Base-by-base conservation (phyloP, 2,797 vertebrate species). In the Urosaurus nigricauda region DNA sequence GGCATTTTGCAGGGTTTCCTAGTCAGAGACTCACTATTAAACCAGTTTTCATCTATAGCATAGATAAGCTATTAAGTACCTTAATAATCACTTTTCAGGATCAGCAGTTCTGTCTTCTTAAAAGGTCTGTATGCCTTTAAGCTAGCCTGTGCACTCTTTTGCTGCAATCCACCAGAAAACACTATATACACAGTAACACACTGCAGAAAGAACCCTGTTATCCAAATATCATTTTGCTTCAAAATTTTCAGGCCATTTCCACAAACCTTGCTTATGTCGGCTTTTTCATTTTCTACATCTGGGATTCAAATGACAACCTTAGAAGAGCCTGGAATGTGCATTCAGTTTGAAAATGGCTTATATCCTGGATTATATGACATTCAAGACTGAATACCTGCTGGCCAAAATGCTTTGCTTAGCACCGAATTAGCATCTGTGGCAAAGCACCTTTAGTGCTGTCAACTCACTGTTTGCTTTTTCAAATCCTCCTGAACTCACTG, bases 271-370 rank as follows among this genome's bases (percentile, higher is more conserved):
- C 65, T 80, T 60, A 89, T 29, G 16, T 74, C 5, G 35, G 70
- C 26, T n/a, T 56, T 85, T 81, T 68, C 70, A 68, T 82, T 89
- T 75, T 43, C 43, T 68, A 58, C 43, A 12, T 26, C 35, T 35
- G 58, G 14, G 84, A 86, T 68, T 86, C 70, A 65, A 65, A 53
- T 70, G 58, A 89, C 75, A 65, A 75, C 51, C 12, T 24, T 32
- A 11, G 79, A 16, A 32, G 65, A 24, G 43, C 47, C 19, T 43
- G 56, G 56, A 75, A 81, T 19, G 47, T 43, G 78, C n/a, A 19
- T 82, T 86, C 71, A 75, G 16, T 80, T 79, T 63, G n/a, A 51
- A 89, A 81, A 68, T 53, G n/a, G 40, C 70, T 75, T 63, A 56
- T 81, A 21, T 53, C 4, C 26, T 68, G 35, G 4, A 17, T 32